These are phyloP conservation scores for Pseudorhombus dupliciocellatus DNA, from an alignment of 2,113 vertebrate species.

Conservation along the genomic window DNA sequence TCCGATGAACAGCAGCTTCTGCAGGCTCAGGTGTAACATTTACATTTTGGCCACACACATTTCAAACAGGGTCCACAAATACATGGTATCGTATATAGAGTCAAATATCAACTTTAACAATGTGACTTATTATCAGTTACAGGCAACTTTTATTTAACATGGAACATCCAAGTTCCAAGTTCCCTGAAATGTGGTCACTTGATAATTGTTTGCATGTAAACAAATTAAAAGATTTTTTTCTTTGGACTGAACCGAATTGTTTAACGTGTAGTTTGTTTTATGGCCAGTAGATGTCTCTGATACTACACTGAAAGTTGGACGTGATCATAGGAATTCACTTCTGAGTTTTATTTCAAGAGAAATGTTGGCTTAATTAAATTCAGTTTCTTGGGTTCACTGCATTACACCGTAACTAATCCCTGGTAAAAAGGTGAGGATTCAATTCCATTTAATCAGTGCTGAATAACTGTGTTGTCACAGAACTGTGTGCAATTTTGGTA, in stretches of 20 bases:
- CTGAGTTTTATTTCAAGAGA: not conserved
- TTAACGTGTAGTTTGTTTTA: not conserved
- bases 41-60: slow-evolving; percentile 5
- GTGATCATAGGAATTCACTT: not conserved
- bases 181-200: slow-evolving; percentile 18
- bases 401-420: not conserved
- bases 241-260: slow-evolving; percentile 3
- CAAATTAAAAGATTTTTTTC: slow-evolving; percentile 40
- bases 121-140: not conserved
- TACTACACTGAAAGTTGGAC: not conserved
- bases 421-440: not conserved
- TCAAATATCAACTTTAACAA: not conserved
- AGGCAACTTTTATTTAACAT: slow-evolving; percentile 33
- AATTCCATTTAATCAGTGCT: not conserved
- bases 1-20: slow-evolving; percentile 15
- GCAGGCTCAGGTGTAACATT: slow-evolving; percentile 36
- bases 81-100: not conserved
- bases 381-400: not conserved
- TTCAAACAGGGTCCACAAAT: not conserved
- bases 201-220: slow-evolving; percentile 52
- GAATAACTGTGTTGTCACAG: not conserved
- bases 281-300: slow-evolving; percentile 41
- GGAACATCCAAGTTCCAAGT: slow-evolving; percentile 26
- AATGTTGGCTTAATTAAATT: not conserved
- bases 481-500: not conserved